Evolutionary conservation across 30 jellyfish, hydroid and myxozoan genomes (phyloP), one percentile per base, ranked within the genome.

Genomic region (Hydractinia echinata): DNA sequence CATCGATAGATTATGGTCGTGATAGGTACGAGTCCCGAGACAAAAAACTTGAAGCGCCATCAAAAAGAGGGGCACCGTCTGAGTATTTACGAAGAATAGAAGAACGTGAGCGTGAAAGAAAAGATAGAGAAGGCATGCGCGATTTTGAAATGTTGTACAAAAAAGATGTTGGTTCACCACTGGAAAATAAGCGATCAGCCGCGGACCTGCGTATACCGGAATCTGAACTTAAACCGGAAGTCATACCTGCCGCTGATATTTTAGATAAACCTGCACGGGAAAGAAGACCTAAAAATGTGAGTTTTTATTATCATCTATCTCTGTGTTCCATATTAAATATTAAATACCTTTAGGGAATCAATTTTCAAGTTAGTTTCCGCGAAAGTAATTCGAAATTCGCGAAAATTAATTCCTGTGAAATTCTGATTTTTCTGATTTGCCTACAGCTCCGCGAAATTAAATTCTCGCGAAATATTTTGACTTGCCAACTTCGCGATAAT

Each of bases 191-290:
- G n/a, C 70, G 67, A 61, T 21, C 52, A 66, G 84, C 13, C 0
- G 11, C 87, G 3, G 49, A 8, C 0, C 44, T 30, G 44, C 55
- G 81, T 30, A 54, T 61, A 61, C 87, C 84, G 39, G 90, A 85
- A 7, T 53, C 61, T 7, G 96, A 87, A 64, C 91, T 88, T 20
- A 88, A 82, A 21, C 91, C 95, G 7, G 96, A 93, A 51, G 84
- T 83, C 48, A 74, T 87, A 11, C 79, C 99, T n/a, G 90, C 94
- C 30, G 78, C 85, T 54, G 99, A 93, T 78, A 53, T 93, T 48
- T 73, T 93, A 13, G 99, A 93, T 61, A 64, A 70, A 71, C 99
- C 99, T 4, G 99, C 95, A 21, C 72, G 99, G 20, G 85, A 72
- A 10, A 53, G 82, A 48, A 84, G 99, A 69, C 99, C 99, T 15